A percentile compares a stretch with the other conserved stretches of the same genome.
These are phyloP conservation scores for Erinaceus europaeus DNA, from an alignment of 2,113 vertebrate species.

Conservation along the genomic window DNA sequence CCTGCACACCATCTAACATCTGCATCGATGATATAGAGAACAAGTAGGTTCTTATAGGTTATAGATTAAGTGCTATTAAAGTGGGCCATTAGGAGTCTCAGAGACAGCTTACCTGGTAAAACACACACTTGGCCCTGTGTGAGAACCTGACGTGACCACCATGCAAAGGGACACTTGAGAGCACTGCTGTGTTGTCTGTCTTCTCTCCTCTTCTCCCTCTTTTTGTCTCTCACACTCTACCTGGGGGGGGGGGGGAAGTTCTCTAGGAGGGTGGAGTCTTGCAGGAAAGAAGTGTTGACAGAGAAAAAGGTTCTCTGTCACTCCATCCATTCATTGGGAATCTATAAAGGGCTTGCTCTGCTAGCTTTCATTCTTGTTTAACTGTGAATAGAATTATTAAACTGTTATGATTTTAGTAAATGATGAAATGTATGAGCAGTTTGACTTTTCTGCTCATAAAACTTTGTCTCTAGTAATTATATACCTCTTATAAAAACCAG, in stretches of 20 bases:
- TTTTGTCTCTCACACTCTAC: no score
- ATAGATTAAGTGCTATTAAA: constrained; percentile 7
- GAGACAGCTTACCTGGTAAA: no score
- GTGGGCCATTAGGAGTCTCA: not conserved
- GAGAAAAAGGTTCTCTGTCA: no score
- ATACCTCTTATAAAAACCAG: constrained; percentile 37
- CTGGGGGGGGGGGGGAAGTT: no score
- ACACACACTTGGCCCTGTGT: no score
- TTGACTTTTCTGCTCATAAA: constrained; percentile 9
- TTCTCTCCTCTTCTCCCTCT: no score
- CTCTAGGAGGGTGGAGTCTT: no score
- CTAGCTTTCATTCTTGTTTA: not conserved
- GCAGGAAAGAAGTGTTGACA: no score
- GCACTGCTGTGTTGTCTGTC: no score
- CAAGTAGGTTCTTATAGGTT: constrained; percentile 79
- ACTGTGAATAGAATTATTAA: not conserved
- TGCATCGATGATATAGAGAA: constrained; percentile 81
- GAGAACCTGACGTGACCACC: no score
- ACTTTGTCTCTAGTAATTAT: not conserved
- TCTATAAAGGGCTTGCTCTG: not conserved
- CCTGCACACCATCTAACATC: constrained; percentile 77
- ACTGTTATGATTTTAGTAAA: not conserved
- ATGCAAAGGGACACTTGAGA: no score
- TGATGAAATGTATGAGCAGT: not conserved
- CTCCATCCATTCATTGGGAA: not conserved